phyloP scores from a whole-genome alignment of 1,140 invertebrate genomes.

The Musca domestica region DNA sequence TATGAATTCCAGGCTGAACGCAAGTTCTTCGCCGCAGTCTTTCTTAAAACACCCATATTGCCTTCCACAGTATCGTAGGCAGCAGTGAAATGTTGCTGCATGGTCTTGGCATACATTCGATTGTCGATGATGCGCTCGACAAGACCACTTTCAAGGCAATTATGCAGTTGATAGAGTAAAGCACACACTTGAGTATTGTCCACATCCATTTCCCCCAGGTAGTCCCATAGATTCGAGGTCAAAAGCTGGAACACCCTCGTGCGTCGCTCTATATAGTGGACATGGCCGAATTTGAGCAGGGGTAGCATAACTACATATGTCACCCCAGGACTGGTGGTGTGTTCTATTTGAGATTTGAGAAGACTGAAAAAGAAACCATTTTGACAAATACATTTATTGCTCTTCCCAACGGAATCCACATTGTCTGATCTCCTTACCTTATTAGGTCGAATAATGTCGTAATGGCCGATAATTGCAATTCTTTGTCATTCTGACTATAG shows the following conservation, averaged over 20 bases:
- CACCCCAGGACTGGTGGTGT: slow-evolving; percentile 57
- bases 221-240: slow-evolving; percentile 49
- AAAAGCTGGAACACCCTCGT: slow-evolving; percentile 68
- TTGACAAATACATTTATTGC: background rate
- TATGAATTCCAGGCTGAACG: slow-evolving; percentile 23
- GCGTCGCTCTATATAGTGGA: slow-evolving; percentile 63
- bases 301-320: slow-evolving; percentile 69
- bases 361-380: slow-evolving; percentile 37
- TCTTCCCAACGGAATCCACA: background rate
- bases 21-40: background rate
- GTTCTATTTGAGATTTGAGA: slow-evolving; percentile 59
- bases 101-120: slow-evolving; percentile 45
- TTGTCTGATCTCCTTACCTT: slow-evolving; percentile 45
- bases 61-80: slow-evolving; percentile 31
- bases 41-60: background rate
- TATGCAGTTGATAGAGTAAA: slow-evolving; percentile 49
- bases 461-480: slow-evolving; percentile 68
- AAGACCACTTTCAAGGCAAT: slow-evolving; percentile 49
- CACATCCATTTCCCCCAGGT: slow-evolving; percentile 35
- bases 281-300: slow-evolving; percentile 64
- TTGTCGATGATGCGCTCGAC: slow-evolving; percentile 49
- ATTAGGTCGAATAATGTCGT: slow-evolving; percentile 75
- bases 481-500: slow-evolving; percentile 58
- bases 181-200: slow-evolving; percentile 45
- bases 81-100: slow-evolving; percentile 36